Conservation (phyloP, 2,113 vertebrate genomes). For the Gopherus evgoodei region DNA sequence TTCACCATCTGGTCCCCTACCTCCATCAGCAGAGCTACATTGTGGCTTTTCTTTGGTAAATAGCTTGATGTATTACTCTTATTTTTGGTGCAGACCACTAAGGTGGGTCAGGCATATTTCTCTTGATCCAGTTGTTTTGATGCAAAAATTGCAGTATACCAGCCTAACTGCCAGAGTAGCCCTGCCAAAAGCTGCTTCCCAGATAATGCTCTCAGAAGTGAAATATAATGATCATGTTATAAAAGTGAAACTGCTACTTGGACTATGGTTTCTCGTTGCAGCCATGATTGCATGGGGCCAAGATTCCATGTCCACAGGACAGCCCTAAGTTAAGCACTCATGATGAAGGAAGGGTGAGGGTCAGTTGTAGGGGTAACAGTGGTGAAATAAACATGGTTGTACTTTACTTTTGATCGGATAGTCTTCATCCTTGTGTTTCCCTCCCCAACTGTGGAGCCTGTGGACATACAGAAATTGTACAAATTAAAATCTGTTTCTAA, state of each 20-base stretch:
- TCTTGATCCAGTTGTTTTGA: not conserved
- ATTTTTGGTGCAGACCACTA: not conserved
- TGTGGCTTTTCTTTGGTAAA: not conserved
- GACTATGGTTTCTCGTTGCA: not conserved
- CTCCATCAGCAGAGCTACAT: not conserved
- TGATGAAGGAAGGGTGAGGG: not conserved
- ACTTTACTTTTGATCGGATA: not conserved
- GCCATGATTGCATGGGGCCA: not conserved
- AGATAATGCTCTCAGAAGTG: not conserved
- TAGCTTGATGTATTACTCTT: not conserved
- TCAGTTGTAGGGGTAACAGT: not conserved
- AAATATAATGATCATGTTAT: not conserved
- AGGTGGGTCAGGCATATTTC: not conserved
- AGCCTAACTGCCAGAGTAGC: not conserved
- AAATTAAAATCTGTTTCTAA: not conserved
- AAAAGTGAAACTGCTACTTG: not conserved
- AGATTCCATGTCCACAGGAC: not conserved
- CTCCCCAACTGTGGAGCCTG: not conserved
- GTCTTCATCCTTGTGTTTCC: not conserved
- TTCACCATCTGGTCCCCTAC: not conserved
- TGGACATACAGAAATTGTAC: not conserved
- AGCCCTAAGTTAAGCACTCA: not conserved
- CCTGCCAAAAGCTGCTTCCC: not conserved
- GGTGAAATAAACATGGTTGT: not conserved
- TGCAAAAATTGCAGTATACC: not conserved